Base-by-base conservation (phyloP, 1,140 invertebrate species). In the Zaprionus tsacasi region DNA sequence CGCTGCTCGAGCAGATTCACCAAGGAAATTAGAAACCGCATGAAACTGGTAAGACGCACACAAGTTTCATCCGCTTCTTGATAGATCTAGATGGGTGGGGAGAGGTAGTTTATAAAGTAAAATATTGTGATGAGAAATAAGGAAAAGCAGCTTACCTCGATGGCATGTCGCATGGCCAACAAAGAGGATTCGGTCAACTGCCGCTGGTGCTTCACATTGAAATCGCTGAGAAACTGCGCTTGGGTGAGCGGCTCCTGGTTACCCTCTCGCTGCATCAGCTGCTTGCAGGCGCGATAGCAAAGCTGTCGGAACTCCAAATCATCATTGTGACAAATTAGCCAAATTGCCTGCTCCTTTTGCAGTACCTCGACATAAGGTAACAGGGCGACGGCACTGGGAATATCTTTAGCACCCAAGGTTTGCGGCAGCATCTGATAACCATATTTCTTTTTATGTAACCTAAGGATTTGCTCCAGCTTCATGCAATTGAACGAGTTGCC, bases 381-480 rank as follows among this genome's bases (percentile, higher is more conserved):
- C 21, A 91, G n/a, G 5, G 88, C 72, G 13, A 92, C 69, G 30
- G 82, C 92, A 40, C 70, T 70, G 6, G 27, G 27, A 43, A 92
- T 91, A 35, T 85, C 76, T 6, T 72, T 71, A 1, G 75, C 81
- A 0, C 92, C 92, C 35, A 92, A 64, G 0, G 91, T 82, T 33
- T 91, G 79, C 3, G 91, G 78, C 38, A 73, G 73, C 30, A 93
- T 92, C 59, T 93, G 87, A 60, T 93, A 93, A 27, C 92, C 92
- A 48, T 68, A 92, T 30, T 92, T 91, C 38, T 92, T 92, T 64
- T 93, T 93, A 60, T 93, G 92, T 33, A 92, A 59, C 43, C 76
- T 79, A 0, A 93, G 69, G 3, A 92, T 73, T 25, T 92, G 82
- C n/a, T 92, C 78, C 12, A 92, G 56, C 55, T 91, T 87, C 70